A percentile compares a stretch with the other conserved stretches of the same genome.
These are phyloP conservation scores for Prorops nasuta DNA, from an alignment of 1,140 invertebrate genomes.

Conservation along the genomic window DNA sequence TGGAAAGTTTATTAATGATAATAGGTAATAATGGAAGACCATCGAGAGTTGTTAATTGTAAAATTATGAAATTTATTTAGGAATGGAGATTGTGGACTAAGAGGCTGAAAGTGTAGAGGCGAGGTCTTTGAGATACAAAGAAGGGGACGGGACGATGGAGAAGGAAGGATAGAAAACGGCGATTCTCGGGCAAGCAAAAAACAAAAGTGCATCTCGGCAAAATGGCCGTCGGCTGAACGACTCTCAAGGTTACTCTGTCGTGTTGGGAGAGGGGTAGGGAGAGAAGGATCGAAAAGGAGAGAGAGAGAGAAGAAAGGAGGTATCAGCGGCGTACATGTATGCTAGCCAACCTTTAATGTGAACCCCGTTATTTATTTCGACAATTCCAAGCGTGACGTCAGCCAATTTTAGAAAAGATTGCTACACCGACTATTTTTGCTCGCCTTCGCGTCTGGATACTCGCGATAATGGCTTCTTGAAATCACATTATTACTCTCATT, in stretches of 20 bases:
- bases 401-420: no score
- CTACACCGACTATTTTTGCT: no score
- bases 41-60: no score
- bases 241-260: conserved; percentile 52
- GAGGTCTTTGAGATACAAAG: conserved; percentile 15
- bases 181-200: conserved; percentile 44
- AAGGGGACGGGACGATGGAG: conserved; percentile 15
- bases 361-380: conserved; percentile 18
- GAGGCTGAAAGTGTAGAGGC: conserved; percentile 14
- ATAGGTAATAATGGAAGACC: no score
- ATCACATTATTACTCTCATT: no score
- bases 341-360: conserved; percentile 10
- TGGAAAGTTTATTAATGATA: no score
- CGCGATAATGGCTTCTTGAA: no score
- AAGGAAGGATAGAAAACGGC: conserved; percentile 20
- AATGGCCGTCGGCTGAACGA: conserved; percentile 49
- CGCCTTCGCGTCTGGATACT: no score
- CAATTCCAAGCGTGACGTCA: not conserved
- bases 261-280: no score
- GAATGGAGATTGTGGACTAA: conserved; percentile 4
- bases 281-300: no score
- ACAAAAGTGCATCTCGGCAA: conserved; percentile 53
- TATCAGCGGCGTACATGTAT: conserved; percentile 17
- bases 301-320: conserved; percentile 16
- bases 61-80: no score